Conservation (phyloP, 2,113 vertebrate genomes). For the Bubo scandiacus region DNA sequence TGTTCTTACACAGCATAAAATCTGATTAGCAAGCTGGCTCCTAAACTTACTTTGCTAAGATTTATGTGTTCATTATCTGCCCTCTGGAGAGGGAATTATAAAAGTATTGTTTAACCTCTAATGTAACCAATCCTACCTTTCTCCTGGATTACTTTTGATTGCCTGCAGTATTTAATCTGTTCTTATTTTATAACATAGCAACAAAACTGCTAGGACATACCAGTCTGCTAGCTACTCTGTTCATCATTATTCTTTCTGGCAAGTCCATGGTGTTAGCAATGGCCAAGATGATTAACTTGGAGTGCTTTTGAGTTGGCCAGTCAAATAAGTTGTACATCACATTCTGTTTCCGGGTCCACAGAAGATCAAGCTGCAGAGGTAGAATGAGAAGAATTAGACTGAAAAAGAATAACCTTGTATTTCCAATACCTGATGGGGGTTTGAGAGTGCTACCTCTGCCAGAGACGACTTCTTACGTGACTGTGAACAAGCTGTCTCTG, state of each 20-base stretch:
- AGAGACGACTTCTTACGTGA: not conserved
- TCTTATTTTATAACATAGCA: not conserved
- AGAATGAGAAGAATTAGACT: not conserved
- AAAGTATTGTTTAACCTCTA: not conserved
- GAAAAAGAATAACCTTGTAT: not conserved
- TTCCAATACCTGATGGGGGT: not conserved
- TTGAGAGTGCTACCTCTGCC: not conserved
- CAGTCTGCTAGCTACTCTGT: constrained; percentile 91
- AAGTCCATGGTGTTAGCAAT: constrained; percentile 99
- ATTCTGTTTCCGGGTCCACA: constrained; percentile 96
- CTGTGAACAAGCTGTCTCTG: not conserved
- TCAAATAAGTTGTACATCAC: constrained; percentile 97
- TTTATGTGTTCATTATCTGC: not conserved
- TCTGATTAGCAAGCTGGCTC: not conserved
- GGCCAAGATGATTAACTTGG: constrained; percentile 89
- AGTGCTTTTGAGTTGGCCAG: constrained; percentile 89
- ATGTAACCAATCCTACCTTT: not conserved
- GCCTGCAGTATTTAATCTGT: not conserved
- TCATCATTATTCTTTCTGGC: constrained; percentile 97
- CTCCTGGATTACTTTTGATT: not conserved
- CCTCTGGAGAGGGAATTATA: not conserved
- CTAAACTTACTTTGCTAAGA: not conserved
- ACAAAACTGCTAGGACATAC: constrained; percentile 69
- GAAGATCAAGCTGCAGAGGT: constrained; percentile 84
- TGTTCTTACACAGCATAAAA: not conserved